These are phyloP conservation scores for Aleiodes sp. DNA, from an alignment of 1,140 invertebrate genomes.

Conservation along the genomic window DNA sequence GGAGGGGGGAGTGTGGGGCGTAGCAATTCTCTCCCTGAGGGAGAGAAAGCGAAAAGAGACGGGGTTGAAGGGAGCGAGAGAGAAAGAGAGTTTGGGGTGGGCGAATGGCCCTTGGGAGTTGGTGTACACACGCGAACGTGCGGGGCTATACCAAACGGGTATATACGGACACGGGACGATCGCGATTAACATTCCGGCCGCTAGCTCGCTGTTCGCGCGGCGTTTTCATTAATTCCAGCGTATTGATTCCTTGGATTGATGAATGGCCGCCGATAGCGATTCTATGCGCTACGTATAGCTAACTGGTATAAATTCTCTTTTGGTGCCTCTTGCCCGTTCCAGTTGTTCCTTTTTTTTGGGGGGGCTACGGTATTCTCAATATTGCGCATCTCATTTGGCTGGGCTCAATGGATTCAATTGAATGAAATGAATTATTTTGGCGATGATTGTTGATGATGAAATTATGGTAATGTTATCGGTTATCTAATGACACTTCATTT, in stretches of 20 bases:
- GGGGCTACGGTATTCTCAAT: no score
- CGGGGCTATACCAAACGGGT: slow-evolving; percentile 30
- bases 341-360: no score
- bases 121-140: slow-evolving; percentile 55
- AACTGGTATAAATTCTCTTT: slow-evolving; percentile 57
- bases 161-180: slow-evolving; percentile 62
- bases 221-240: slow-evolving; percentile 69
- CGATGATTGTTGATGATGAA: no score
- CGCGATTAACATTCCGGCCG: slow-evolving; percentile 68
- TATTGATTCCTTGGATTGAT: slow-evolving; percentile 68
- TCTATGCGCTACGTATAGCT: slow-evolving; percentile 56
- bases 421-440: no score
- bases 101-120: slow-evolving; percentile 59
- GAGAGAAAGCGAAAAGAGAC: slow-evolving; percentile 37
- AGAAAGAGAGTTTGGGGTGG: no score
- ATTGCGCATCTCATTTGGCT: no score
- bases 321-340: slow-evolving; percentile 52
- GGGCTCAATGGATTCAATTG: no score
- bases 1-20: slow-evolving; percentile 30
- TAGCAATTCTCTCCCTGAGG: slow-evolving; percentile 23
- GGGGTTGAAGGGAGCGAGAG: no score
- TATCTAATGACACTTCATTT: no score
- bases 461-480: no score
- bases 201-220: slow-evolving; percentile 67
- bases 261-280: slow-evolving; percentile 68